phyloP scores from a whole-genome alignment of 30 jellyfish, hydroid and myxozoan genomes.

The Hydractinia symbiolongicarpus region DNA sequence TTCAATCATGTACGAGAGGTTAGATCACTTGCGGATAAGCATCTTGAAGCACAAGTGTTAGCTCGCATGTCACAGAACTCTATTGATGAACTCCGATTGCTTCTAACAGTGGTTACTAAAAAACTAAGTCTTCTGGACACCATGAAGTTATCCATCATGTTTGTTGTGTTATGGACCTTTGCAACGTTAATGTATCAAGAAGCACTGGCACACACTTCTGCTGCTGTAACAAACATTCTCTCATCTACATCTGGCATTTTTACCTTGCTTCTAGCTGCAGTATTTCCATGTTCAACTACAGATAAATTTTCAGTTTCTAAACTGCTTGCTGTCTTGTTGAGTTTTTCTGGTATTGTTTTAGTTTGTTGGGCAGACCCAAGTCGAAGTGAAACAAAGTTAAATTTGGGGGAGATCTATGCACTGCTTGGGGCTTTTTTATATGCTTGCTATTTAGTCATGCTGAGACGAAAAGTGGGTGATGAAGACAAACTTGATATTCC shows the following conservation, averaged over 20 bases:
- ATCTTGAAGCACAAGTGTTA: constrained; percentile 53
- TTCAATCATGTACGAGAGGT: constrained; percentile 74
- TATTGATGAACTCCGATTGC: constrained; percentile 45
- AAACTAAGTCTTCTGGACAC: constrained; percentile 64
- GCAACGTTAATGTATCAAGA: constrained; percentile 84
- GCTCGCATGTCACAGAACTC: constrained; percentile 74
- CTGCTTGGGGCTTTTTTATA: constrained; percentile 68
- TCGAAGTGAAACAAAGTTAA: constrained; percentile 33
- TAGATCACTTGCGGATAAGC: constrained; percentile 46
- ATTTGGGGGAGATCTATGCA: constrained; percentile 77
- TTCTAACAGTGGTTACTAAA: constrained; percentile 26
- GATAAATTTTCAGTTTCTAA: constrained; percentile 75
- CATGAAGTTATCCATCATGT: constrained; percentile 53
- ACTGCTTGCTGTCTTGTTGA: constrained; percentile 64
- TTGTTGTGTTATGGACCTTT: constrained; percentile 72
- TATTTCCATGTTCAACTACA: constrained; percentile 47
- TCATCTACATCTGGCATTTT: constrained; percentile 95
- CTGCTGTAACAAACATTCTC: constrained; percentile 84
- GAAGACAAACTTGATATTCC: constrained; percentile 75
- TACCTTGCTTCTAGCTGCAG: constrained; percentile 69
- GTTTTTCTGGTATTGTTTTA: constrained; percentile 72
- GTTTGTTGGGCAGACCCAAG: constrained; percentile 77
- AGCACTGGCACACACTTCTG: constrained; percentile 82
- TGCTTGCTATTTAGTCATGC: constrained; percentile 70
- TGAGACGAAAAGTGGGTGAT: constrained; percentile 73